phyloP scores from a whole-genome alignment of 1,140 invertebrate genomes.

The Drosophila hydei region DNA sequence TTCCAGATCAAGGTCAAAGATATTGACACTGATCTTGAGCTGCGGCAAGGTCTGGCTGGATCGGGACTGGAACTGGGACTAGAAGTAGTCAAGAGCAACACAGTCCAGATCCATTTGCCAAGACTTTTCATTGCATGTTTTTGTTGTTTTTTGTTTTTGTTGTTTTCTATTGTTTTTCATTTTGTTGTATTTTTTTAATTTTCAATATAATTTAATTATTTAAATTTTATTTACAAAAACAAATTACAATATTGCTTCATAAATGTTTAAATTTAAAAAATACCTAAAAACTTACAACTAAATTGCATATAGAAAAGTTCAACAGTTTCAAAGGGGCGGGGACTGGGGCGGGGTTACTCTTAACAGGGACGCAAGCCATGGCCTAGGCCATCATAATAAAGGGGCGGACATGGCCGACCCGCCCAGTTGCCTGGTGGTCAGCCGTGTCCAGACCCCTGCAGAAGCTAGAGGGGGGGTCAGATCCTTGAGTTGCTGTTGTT shows the following conservation, averaged over 20 bases:
- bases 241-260: slow-evolving; percentile 82
- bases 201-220: slow-evolving; percentile 71
- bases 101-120: neutral
- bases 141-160: slow-evolving; percentile 31
- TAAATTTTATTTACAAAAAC: slow-evolving; percentile 83
- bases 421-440: slow-evolving; percentile 30
- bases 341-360: slow-evolving; percentile 10
- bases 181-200: slow-evolving; percentile 31
- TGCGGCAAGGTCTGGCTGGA: slow-evolving; percentile 2
- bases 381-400: slow-evolving; percentile 14
- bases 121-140: neutral
- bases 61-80: no score
- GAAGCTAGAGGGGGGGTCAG: neutral
- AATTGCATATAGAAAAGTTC: slow-evolving; percentile 64
- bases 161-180: slow-evolving; percentile 10
- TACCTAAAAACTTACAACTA: slow-evolving; percentile 77
- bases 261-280: slow-evolving; percentile 80
- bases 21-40: slow-evolving; percentile 65
- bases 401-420: slow-evolving; percentile 22
- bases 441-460: slow-evolving; percentile 3
- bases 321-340: slow-evolving; percentile 45
- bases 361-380: slow-evolving; percentile 28
- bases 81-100: neutral
- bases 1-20: slow-evolving; percentile 54
- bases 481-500: slow-evolving; percentile 12